Conservation (phyloP, 2,113 vertebrate genomes). For the Rhinoderma darwinii region DNA sequence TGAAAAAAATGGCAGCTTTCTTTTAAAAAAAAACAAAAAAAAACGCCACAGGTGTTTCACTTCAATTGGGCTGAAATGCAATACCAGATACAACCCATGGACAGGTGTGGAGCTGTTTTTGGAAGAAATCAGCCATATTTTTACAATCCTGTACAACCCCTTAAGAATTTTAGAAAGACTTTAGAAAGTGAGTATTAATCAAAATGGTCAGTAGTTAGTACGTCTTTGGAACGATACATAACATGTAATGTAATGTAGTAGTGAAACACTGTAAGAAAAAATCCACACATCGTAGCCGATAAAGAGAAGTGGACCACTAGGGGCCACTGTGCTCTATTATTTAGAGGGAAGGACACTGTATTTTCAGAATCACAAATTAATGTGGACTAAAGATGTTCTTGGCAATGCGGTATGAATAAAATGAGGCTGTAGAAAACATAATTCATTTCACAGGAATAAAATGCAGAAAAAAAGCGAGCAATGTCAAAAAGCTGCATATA, state of each 20-base stretch:
- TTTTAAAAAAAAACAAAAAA: no score
- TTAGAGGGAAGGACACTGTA: neutral
- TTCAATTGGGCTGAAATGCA: no score
- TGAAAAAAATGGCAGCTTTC: no score
- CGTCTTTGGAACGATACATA: no score
- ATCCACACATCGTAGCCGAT: neutral
- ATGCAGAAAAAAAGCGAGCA: neutral
- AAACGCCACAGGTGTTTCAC: no score
- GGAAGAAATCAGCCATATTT: no score
- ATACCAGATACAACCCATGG: no score
- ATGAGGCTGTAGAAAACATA: neutral
- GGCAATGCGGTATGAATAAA: neutral
- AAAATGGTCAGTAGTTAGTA: no score
- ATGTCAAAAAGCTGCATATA: neutral
- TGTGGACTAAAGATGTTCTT: neutral
- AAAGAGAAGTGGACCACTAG: constrained; percentile 9
- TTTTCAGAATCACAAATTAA: neutral
- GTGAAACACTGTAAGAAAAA: neutral
- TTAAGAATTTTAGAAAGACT: no score
- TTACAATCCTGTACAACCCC: no score
- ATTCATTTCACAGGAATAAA: neutral
- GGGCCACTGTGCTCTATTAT: constrained; percentile 32
- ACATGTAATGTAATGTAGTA: neutral
- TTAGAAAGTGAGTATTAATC: no score
- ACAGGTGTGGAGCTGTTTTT: no score